Conservation (phyloP, 2,113 vertebrate species). For the Acinonyx jubatus region DNA sequence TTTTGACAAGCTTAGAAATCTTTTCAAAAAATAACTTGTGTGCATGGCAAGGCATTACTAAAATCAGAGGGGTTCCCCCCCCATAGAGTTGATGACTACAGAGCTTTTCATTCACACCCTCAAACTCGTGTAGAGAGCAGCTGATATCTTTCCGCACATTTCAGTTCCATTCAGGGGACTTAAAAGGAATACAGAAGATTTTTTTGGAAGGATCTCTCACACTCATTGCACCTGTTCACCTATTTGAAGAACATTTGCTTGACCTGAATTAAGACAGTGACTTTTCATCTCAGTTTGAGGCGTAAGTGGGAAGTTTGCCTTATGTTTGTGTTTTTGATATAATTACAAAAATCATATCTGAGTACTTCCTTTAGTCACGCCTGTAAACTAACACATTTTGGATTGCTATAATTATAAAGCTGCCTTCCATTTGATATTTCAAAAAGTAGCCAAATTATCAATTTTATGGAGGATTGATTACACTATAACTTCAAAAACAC, state of each 20-base stretch:
- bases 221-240: background rate
- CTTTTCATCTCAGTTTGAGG: constrained; percentile 30
- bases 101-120: constrained; percentile 46
- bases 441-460: background rate
- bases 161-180: background rate
- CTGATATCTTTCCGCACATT: background rate
- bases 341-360: background rate
- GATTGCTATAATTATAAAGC: background rate
- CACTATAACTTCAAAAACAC: background rate
- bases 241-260: background rate
- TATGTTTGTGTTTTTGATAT: background rate
- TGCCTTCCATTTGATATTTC: background rate
- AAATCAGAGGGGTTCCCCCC: background rate
- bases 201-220: background rate
- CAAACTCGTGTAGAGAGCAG: background rate
- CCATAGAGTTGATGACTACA: background rate
- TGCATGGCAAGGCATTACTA: constrained; percentile 50
- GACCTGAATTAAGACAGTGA: constrained; percentile 43
- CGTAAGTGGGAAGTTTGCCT: background rate
- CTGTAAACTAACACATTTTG: background rate
- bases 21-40: constrained; percentile 62
- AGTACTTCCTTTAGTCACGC: background rate
- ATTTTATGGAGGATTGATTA: background rate
- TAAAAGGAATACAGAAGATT: background rate
- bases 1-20: constrained; percentile 65